Evolutionary conservation across 64 coral and sea anemone genomes (phyloP), one percentile per base, ranked within the genome.

Genomic region (Pocillopora verrucosa): DNA sequence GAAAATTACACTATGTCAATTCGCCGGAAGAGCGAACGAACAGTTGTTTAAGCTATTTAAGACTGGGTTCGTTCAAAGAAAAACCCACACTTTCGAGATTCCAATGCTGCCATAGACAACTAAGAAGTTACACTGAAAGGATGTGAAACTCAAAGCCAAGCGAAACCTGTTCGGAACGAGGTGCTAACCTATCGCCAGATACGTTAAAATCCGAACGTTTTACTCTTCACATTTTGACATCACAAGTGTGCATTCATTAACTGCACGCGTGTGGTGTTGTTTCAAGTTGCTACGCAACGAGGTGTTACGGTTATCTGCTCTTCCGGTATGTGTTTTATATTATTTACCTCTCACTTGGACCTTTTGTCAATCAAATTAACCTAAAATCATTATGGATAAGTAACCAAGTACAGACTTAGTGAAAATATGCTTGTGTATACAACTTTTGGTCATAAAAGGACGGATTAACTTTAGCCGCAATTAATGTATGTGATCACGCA

Each of bases 221-320:
- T 24, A 61, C 10, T 69, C 51, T 84, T 64, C 67, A 69, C 70
- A 70, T 64, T 51, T 68, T 76, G 35, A 51, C 34, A 77, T 77
- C 82, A 69, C 64, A 69, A 77, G 3, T 36, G 20, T 17, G 63
- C 63, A 57, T 72, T 57, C 20, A 69, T 70, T 62, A 5, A 38
- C 30, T 20, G 37, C 36, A 63, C 82, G 82, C 61, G 81, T 68
- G 60, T 60, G 35, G 9, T 35, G 16, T 65, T 20, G 16, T 84
- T 19, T 36, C 7, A 38, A 13, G 82, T 85, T 72, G 64, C 82
- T 20, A 85, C 63, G 82, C 64, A 85, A 85, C 82, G 38, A 85
- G 13, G 70, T 56, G 13, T 36, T 72, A 38, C 80, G 36, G 16
- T 68, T 22, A 68, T 16, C 61, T n/a, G n/a, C 35, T 0, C 6